A percentile compares a stretch with the other conserved stretches of the same genome.
Evolutionary conservation across 2,113 vertebrate genomes (phyloP).

Genomic region (Talpa occidentalis): DNA sequence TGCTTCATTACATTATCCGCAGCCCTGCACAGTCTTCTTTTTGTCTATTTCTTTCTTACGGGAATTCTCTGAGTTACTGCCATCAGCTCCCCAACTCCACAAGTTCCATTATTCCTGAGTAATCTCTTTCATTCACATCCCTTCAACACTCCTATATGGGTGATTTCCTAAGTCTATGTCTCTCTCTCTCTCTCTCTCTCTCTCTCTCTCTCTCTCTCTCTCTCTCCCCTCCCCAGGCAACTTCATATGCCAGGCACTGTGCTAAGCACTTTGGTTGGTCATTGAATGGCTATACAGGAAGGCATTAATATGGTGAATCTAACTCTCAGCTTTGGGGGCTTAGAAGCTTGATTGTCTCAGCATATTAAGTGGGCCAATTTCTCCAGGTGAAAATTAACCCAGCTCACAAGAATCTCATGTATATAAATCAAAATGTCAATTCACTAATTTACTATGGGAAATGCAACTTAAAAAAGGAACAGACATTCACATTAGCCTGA

Average conservation of each 20-base stretch:
- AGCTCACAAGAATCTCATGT: conserved; percentile 60
- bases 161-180: not conserved
- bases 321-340: not conserved
- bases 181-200: not conserved
- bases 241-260: not conserved
- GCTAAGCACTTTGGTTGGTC: not conserved
- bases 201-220: not conserved
- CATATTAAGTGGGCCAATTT: conserved; percentile 44
- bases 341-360: conserved; percentile 38
- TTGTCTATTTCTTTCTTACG: not conserved
- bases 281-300: not conserved
- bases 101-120: not conserved
- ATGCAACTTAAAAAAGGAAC: not conserved
- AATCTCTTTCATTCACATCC: not conserved
- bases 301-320: not conserved
- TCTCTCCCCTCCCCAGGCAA: not conserved
- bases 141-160: not conserved
- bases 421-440: conserved; percentile 74
- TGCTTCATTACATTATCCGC: not conserved
- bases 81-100: not conserved
- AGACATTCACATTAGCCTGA: not conserved
- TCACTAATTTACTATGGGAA: conserved; percentile 59
- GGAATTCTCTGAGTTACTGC: not conserved
- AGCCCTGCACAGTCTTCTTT: not conserved
- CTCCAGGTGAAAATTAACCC: conserved; percentile 49